Conservation (phyloP, 2,888 invertebrate species). For the Drosophila flavopinicola region DNA sequence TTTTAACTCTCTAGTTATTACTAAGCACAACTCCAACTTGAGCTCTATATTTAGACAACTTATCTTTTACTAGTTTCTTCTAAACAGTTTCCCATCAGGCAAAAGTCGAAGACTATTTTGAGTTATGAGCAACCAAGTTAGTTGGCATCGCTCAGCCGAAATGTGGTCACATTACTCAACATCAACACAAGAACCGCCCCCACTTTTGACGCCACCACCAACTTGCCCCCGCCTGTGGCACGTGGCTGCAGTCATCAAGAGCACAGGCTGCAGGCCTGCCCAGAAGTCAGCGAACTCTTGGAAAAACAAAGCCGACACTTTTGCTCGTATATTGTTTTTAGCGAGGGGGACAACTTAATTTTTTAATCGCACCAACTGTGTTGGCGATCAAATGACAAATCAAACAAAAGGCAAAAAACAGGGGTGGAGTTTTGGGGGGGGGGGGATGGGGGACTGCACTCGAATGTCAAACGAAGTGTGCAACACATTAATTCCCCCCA, state of each 20-base stretch:
- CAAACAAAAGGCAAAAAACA: constrained; percentile 62
- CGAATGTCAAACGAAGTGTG: constrained; percentile 81
- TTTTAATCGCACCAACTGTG: constrained; percentile 78
- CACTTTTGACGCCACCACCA: neutral
- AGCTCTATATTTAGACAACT: neutral
- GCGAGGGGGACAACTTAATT: constrained; percentile 50
- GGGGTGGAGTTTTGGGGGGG: constrained; percentile 1
- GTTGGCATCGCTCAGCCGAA: constrained; percentile 9
- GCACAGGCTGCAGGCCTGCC: constrained; percentile 22
- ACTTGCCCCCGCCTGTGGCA: constrained; percentile 27
- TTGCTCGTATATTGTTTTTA: constrained; percentile 3
- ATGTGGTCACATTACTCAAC: constrained; percentile 47
- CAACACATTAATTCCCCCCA: constrained; percentile 76
- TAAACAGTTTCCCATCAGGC: neutral
- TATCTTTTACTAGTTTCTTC: neutral
- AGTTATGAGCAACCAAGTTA: constrained; percentile 11
- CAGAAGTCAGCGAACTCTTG: constrained; percentile 63
- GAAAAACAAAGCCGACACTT: constrained; percentile 46
- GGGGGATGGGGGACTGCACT: constrained; percentile 20
- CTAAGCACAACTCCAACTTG: no score
- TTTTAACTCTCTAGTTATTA: no score
- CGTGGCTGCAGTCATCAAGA: constrained; percentile 58
- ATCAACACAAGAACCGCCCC: constrained; percentile 24
- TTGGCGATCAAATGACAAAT: constrained; percentile 80
- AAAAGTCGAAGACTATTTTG: constrained; percentile 4